phyloP scores from a whole-genome alignment of 1,140 invertebrate species.

The Leptinotarsa undecemlineata region DNA sequence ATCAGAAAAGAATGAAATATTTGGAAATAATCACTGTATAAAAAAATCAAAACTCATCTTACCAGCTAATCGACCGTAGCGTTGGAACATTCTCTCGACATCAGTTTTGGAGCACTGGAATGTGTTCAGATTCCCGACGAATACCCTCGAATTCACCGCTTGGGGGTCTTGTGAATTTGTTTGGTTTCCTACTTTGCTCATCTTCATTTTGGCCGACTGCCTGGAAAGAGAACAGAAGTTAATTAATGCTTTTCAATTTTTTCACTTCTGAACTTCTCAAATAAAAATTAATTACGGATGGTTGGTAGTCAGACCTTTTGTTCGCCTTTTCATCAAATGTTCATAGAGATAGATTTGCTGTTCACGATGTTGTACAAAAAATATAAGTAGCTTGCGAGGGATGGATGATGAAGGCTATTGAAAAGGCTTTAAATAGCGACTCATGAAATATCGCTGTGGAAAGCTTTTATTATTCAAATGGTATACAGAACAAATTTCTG shows the following conservation, averaged over 20 bases:
- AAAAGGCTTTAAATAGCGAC: not conserved
- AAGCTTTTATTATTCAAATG: no score
- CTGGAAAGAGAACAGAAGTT: slow-evolving; percentile 44
- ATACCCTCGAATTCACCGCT: slow-evolving; percentile 84
- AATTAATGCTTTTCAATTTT: slow-evolving; percentile 19
- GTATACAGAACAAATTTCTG: no score
- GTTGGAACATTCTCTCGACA: slow-evolving; percentile 84
- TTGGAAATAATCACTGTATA: no score
- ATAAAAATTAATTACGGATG: slow-evolving; percentile 22
- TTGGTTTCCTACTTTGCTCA: slow-evolving; percentile 85
- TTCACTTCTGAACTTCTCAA: slow-evolving; percentile 6
- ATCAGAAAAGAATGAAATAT: no score
- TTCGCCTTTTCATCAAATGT: not conserved
- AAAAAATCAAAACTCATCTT: slow-evolving; percentile 40
- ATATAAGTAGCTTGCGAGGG: not conserved
- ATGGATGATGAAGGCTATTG: not conserved
- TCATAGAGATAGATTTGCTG: not conserved
- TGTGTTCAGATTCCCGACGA: slow-evolving; percentile 89
- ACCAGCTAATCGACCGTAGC: slow-evolving; percentile 83
- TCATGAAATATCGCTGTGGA: no score
- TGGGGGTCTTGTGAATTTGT: slow-evolving; percentile 87
- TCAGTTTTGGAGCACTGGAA: slow-evolving; percentile 87
- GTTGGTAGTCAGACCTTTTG: not conserved
- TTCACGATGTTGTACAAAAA: not conserved
- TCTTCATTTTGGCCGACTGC: slow-evolving; percentile 64